These are phyloP conservation scores for Drosophila baimaii DNA, from an alignment of 1,140 invertebrate genomes.

Conservation along the genomic window DNA sequence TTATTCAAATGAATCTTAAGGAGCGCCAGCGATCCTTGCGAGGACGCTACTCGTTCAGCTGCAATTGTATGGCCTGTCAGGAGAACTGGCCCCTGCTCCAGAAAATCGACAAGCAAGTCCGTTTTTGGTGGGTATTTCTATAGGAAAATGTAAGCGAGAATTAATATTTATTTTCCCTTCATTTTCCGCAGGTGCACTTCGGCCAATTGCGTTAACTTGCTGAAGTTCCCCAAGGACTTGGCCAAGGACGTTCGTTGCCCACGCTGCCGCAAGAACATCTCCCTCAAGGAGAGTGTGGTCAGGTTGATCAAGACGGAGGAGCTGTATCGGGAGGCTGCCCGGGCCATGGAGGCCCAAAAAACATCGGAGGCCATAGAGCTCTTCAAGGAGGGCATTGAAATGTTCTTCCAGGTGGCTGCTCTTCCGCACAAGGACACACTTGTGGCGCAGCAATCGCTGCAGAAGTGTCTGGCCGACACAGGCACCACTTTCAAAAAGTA, in stretches of 20 bases:
- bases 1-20: slow-evolving; percentile 87
- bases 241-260: slow-evolving; percentile 85
- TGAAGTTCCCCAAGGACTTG: slow-evolving; percentile 84
- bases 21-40: slow-evolving; percentile 88
- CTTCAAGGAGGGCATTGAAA: slow-evolving; percentile 85
- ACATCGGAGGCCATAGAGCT: slow-evolving; percentile 82
- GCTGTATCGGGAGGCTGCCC: slow-evolving; percentile 85
- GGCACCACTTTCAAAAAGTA: slow-evolving; percentile 80
- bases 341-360: slow-evolving; percentile 84
- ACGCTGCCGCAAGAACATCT: slow-evolving; percentile 85
- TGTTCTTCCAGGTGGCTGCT: slow-evolving; percentile 85
- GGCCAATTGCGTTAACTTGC: slow-evolving; percentile 85
- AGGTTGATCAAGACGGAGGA: slow-evolving; percentile 85
- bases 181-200: slow-evolving; percentile 86
- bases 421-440: slow-evolving; percentile 86
- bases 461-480: slow-evolving; percentile 85
- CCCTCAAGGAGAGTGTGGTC: slow-evolving; percentile 85
- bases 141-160: not conserved
- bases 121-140: slow-evolving; percentile 68
- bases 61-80: slow-evolving; percentile 89
- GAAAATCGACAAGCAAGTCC: slow-evolving; percentile 85
- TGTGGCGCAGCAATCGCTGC: slow-evolving; percentile 87
- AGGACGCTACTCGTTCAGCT: slow-evolving; percentile 92
- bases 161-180: not conserved
- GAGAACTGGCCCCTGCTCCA: slow-evolving; percentile 91